Base-by-base conservation (phyloP, 2,113 vertebrate species). In the Phrynosoma blainvillii region DNA sequence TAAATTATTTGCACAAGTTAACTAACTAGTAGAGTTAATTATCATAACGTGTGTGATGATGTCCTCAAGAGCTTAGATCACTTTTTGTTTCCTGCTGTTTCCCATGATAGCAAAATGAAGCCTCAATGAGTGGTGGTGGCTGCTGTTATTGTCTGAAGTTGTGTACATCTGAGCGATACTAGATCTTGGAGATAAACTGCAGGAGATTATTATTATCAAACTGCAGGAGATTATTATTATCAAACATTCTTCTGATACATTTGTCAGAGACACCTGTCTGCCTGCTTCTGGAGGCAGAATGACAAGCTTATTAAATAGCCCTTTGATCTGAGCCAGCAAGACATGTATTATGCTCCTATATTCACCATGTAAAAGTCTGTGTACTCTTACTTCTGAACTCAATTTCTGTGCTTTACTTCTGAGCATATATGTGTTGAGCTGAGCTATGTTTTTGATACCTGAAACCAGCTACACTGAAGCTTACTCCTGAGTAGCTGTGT, bases 271-370 rank as follows among this genome's bases (percentile, higher is more conserved):
- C 27, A 54, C 47, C 18, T 52, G 47, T 9, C 30, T 56, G 82
- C 8, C 47, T 18, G 13, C 42, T 71, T 27, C 20, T 70, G 27
- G 68, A 73, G 68, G 68, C 66, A 71, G 32, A 65, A 68, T 42
- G 11, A 42, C 32, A 36, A 32, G 65, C 59, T 36, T 13, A 23
- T 47, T 71, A 71, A 40, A 36, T 0, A 83, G 27, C 30, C 14
- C 74, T 85, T 85, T 85, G 54, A 32, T 76, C 36, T 62, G 83
- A 77, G 71, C n/a, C 56, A 76, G n/a, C 52, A 75, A 74, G n/a
- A 32, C 52, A 40, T 30, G 20, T 32, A 25, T 76, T 40, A 56
- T 76, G 11, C 54, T 23, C 25, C 42, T 65, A 12, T 32, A n/a
- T 77, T 66, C 59, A n/a, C n/a, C 42, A 21, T 32, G 30, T 30